A percentile compares a stretch with the other conserved stretches of the same genome.
Evolutionary conservation across 2,797 vertebrate genomes (phyloP).

Genomic region (Luscinia megarhynchos): DNA sequence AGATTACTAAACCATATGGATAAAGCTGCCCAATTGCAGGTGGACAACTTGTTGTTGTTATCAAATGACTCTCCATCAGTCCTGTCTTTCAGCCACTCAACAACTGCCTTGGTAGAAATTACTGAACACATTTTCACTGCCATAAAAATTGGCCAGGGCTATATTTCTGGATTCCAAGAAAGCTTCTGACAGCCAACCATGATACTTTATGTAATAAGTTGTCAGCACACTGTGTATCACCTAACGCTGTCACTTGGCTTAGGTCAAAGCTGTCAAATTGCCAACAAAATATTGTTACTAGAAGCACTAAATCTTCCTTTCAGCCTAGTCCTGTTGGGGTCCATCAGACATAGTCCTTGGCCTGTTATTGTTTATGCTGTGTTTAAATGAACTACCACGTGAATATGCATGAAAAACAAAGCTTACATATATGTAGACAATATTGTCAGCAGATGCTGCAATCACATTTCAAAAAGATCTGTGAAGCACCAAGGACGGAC

Average conservation of each 20-base stretch:
- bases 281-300: conserved; percentile 67
- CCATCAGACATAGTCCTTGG: conserved; percentile 51
- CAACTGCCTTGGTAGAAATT: conserved; percentile 78
- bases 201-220: conserved; percentile 72
- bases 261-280: conserved; percentile 70
- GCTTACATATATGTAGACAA: conserved; percentile 33
- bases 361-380: conserved; percentile 55
- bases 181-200: conserved; percentile 76
- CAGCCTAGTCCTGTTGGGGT: conserved; percentile 52
- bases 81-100: conserved; percentile 65
- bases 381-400: conserved; percentile 35
- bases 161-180: conserved; percentile 79
- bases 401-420: conserved; percentile 24
- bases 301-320: conserved; percentile 61
- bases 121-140: conserved; percentile 79
- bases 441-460: neutral
- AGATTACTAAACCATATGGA: conserved; percentile 34
- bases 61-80: conserved; percentile 64
- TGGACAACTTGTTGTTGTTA: conserved; percentile 65
- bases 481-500: neutral
- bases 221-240: conserved; percentile 74
- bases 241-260: conserved; percentile 70
- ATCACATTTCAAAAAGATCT: neutral
- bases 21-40: conserved; percentile 34
- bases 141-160: conserved; percentile 76